Percentiles rank a stretch among this genome's conserved stretches.
Conservation (phyloP, 53 echinoderm and acorn worm genomes). For the Antedon mediterranea region DNA sequence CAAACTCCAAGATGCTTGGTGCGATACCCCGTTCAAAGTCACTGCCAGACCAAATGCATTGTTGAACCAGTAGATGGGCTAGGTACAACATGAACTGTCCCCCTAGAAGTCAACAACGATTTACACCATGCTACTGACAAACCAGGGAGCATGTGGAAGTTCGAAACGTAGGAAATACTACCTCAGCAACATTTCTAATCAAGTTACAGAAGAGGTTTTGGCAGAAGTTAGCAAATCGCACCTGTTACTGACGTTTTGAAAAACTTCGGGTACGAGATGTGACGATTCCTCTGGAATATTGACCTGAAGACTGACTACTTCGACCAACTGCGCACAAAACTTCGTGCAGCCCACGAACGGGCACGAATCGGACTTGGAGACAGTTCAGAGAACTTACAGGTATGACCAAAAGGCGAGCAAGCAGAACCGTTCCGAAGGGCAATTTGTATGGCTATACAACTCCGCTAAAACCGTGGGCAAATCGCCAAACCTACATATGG, state of each 20-base stretch:
- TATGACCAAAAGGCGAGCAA: too few species aligned
- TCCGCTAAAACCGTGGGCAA: slow-evolving; percentile 3
- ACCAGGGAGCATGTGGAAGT: neutral
- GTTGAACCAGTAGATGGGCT: too few species aligned
- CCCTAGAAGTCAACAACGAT: neutral
- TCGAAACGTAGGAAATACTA: too few species aligned
- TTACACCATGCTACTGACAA: neutral
- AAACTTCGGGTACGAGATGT: slow-evolving; percentile 24
- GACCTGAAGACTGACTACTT: neutral
- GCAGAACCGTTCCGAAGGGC: neutral
- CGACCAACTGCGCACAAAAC: slow-evolving; percentile 3
- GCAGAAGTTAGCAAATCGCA: too few species aligned
- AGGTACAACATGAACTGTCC: too few species aligned
- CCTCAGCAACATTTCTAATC: too few species aligned
- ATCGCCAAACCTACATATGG: slow-evolving; percentile 11
- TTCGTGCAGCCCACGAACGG: slow-evolving; percentile 6
- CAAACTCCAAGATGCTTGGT: too few species aligned
- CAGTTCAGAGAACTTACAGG: slow-evolving; percentile 6
- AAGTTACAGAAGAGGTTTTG: too few species aligned
- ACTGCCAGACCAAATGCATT: too few species aligned
- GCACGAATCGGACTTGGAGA: neutral
- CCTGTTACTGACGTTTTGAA: too few species aligned
- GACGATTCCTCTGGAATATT: slow-evolving; percentile 7
- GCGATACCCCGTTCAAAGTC: too few species aligned
- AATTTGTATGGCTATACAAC: slow-evolving; percentile 9